Percentiles rank a stretch among this genome's conserved stretches.
Conservation (phyloP, 64 coral and sea anemone genomes). For the Acropora yongei region DNA sequence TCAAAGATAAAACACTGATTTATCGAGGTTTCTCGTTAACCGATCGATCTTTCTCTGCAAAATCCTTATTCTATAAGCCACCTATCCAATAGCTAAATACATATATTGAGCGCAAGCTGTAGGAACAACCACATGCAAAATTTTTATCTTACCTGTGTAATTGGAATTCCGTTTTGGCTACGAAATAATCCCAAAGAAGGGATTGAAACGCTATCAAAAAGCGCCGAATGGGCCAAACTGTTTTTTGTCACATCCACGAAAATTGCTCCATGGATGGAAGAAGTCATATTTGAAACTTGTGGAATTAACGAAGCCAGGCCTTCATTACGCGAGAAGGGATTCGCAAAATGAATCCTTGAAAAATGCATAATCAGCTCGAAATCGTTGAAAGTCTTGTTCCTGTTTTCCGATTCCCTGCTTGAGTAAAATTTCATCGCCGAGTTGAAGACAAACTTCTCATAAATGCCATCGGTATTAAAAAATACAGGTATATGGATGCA, state of each 20-base stretch:
- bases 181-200: slow-evolving; percentile 18
- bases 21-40: background rate
- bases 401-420: background rate
- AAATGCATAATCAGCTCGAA: slow-evolving; percentile 5
- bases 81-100: background rate
- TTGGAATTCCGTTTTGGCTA: slow-evolving; percentile 16
- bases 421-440: background rate
- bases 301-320: slow-evolving; percentile 8
- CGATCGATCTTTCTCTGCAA: too few relatives aligned
- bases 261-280: background rate
- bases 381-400: background rate
- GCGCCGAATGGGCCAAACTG: background rate
- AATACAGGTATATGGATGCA: slow-evolving; percentile 32
- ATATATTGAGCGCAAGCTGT: background rate
- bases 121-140: background rate
- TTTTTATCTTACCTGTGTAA: slow-evolving; percentile 24
- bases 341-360: slow-evolving; percentile 14
- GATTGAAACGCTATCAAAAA: slow-evolving; percentile 2
- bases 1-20: background rate
- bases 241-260: slow-evolving; percentile 27
- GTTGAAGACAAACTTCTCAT: slow-evolving; percentile 19
- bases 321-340: background rate
- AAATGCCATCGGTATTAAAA: slow-evolving; percentile 32
- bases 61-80: background rate
- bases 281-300: background rate